These are phyloP conservation scores for Polydrusus tereticollis DNA, from an alignment of 2,888 invertebrate genomes.

Conservation along the genomic window DNA sequence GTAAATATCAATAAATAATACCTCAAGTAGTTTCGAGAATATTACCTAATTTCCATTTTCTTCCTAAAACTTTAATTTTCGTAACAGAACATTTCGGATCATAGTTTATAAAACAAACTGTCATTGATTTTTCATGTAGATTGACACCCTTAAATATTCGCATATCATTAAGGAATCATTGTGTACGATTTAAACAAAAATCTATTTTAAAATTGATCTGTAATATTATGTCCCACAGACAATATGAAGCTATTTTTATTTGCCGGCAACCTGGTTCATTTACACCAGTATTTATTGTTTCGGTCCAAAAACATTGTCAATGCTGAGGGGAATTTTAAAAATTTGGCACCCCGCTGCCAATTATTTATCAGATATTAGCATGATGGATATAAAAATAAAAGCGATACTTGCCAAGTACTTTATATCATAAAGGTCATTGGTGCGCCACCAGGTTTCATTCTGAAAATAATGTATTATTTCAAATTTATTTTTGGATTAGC, in stretches of 20 bases:
- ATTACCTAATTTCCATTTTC: too few species aligned
- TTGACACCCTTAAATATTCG: not conserved
- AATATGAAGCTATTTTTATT: not conserved
- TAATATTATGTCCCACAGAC: not conserved
- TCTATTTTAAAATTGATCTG: not conserved
- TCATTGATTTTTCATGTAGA: too few species aligned
- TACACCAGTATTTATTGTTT: conserved; percentile 2
- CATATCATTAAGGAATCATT: not conserved
- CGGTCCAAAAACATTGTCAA: not conserved
- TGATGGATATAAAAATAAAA: not conserved
- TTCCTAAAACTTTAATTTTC: too few species aligned
- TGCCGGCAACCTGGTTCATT: not conserved
- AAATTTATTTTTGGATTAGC: not conserved
- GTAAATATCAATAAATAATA: too few species aligned
- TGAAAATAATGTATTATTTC: too few species aligned
- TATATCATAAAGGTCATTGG: not conserved
- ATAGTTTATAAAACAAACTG: too few species aligned
- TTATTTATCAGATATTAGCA: not conserved
- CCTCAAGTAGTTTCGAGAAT: too few species aligned
- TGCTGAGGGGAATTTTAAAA: not conserved
- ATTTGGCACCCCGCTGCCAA: not conserved
- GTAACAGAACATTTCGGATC: too few species aligned
- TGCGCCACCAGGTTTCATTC: not conserved
- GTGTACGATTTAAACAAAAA: not conserved
- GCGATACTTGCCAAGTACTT: not conserved